Evolutionary conservation across 2,113 vertebrate genomes (phyloP).

Genomic region (Takifugu bimaculatus): DNA sequence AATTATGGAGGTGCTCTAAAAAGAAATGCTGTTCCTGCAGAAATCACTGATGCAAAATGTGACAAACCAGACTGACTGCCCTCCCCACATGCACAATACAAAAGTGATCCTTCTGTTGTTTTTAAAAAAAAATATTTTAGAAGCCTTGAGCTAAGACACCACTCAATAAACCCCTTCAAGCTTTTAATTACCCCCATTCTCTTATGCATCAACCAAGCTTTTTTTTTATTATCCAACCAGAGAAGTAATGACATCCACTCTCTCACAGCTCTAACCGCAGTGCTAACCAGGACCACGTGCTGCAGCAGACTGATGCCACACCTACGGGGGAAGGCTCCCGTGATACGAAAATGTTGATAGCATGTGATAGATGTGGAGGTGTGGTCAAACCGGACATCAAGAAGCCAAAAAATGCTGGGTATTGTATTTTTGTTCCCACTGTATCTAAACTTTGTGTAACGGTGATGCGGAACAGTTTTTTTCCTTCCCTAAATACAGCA

Average conservation of each 20-base stretch:
- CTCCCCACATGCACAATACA: not conserved
- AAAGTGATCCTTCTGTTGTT: not conserved
- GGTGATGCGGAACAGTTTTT: conserved; percentile 52
- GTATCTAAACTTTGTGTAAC: conserved; percentile 55
- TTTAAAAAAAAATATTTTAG: not conserved
- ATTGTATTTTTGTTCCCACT: conserved; percentile 52
- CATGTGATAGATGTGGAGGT: not conserved
- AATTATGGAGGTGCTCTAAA: too few relatives aligned
- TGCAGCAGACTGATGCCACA: conserved; percentile 26
- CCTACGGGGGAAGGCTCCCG: conserved; percentile 27
- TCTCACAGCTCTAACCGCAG: conserved; percentile 35
- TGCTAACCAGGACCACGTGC: conserved; percentile 56
- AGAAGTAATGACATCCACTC: conserved; percentile 47
- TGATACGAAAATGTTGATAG: not conserved
- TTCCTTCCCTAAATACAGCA: conserved; percentile 67
- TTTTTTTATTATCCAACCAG: conserved; percentile 45
- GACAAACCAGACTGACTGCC: too few relatives aligned
- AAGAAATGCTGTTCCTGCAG: too few relatives aligned
- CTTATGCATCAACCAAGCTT: conserved; percentile 38
- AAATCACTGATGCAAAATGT: too few relatives aligned
- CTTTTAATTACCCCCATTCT: conserved; percentile 49
- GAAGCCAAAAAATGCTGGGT: conserved; percentile 64
- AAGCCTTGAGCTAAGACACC: conserved; percentile 10
- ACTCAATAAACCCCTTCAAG: conserved; percentile 19
- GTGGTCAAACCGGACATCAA: conserved; percentile 4